Conservation (phyloP, 2,113 vertebrate species). For the Corvus cornix region DNA sequence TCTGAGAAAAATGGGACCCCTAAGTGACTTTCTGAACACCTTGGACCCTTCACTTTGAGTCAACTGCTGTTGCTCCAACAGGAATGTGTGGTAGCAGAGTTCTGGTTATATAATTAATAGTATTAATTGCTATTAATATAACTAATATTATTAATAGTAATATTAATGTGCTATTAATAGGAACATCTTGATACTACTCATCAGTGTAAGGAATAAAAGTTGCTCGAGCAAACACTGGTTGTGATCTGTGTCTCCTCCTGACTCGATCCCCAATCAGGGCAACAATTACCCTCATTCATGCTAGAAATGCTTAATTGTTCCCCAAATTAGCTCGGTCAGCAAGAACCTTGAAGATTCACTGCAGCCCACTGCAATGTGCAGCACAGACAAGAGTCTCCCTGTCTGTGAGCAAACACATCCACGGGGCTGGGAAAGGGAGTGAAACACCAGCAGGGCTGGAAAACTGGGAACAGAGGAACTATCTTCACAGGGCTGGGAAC, state of each 20-base stretch:
- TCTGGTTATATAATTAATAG: background rate
- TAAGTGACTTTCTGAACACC: background rate
- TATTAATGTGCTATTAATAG: background rate
- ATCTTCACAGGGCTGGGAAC: background rate
- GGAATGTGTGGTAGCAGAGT: background rate
- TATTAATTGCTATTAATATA: background rate
- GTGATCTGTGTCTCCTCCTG: background rate
- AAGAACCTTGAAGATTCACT: constrained; percentile 34
- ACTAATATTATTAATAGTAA: background rate
- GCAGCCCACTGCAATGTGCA: background rate
- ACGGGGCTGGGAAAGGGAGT: background rate
- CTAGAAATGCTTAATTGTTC: constrained; percentile 5
- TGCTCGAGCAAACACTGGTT: background rate
- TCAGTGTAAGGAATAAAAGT: background rate
- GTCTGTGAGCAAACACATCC: background rate
- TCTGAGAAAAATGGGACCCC: background rate
- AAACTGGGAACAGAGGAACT: background rate
- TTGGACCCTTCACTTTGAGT: background rate
- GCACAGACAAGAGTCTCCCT: constrained; percentile 25
- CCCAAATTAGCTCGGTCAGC: constrained; percentile 37
- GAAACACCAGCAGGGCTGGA: background rate
- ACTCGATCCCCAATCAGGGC: background rate
- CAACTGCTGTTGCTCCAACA: background rate
- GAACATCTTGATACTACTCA: background rate
- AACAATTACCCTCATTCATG: constrained; percentile 24